Percentiles rank a stretch among this genome's conserved stretches.
phyloP scores from a whole-genome alignment of 2,888 invertebrate genomes.

The Microplitis manilae region DNA sequence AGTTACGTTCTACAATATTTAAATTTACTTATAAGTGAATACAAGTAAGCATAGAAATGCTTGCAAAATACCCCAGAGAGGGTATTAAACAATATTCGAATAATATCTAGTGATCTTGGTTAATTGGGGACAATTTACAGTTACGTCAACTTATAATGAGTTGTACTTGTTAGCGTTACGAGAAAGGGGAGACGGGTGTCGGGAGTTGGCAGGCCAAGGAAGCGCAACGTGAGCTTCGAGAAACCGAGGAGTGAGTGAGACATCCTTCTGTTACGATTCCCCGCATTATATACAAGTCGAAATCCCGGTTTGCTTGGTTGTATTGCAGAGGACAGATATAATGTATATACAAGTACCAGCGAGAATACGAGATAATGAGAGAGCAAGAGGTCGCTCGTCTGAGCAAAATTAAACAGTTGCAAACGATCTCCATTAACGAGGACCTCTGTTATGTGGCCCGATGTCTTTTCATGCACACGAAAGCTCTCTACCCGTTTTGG shows the following conservation, averaged over 20 bases:
- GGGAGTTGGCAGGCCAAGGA: conserved; percentile 4
- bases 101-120: conserved; percentile 53
- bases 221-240: conserved; percentile 22
- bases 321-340: conserved; percentile 43
- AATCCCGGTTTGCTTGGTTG: conserved; percentile 10
- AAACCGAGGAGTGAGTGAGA: conserved; percentile 29
- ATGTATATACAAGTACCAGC: conserved; percentile 25
- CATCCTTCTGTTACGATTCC: too few species aligned
- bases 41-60: not conserved
- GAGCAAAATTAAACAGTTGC: conserved; percentile 56
- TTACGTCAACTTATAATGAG: conserved; percentile 57
- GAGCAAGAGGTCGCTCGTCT: conserved; percentile 44
- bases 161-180: conserved; percentile 55
- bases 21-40: not conserved
- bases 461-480: conserved; percentile 40
- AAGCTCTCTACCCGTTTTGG: conserved; percentile 3
- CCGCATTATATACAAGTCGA: conserved; percentile 36
- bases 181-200: conserved; percentile 38
- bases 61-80: not conserved
- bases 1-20: too few species aligned
- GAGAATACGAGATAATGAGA: conserved; percentile 54
- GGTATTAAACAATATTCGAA: conserved; percentile 50
- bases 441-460: conserved; percentile 33
- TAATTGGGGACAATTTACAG: conserved; percentile 55
- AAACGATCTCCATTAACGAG: conserved; percentile 55